Base-by-base conservation (phyloP, 2,797 vertebrate genomes). In the Naso thynnoides region DNA sequence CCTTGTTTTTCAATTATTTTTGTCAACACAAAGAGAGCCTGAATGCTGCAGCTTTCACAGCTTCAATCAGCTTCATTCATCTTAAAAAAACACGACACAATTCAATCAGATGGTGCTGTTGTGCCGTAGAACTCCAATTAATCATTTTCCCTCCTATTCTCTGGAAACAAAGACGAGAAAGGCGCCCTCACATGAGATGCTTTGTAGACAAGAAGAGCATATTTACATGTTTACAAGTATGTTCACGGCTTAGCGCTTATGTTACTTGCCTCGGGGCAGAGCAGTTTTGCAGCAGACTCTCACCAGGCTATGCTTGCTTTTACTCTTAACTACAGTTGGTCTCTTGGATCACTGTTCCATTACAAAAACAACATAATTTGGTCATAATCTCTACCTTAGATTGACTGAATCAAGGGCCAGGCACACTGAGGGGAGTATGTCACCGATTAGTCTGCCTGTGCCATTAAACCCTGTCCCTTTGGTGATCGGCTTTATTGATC, bases 401-500 rank as follows among this genome's bases (percentile, higher is more conserved):
- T 24, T 50, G 56, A 49, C 42, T 57, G 14, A 27, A 27, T 1
- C 2, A 10, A 50, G n/a, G 24, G 42, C 29, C 3, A 70, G 31
- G 59, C 23, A 8, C 71, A 54, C 5, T 27, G 19, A 45, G 24
- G 53, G 39, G 14, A 45, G 36, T 59, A 52, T 65, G 45, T 64
- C 48, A 73, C 45, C 1, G 42, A 79, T 84, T 81, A 52, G 69
- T 78, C 64, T 45, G 15, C 52, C 58, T 24, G 41, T 70, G 72
- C 78, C 84, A 85, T 83, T 87, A 78, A 83, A 85, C 33, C 48
- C 48, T 64, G 36, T 44, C 42, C 13, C 42, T 79, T 45, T 9
- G 8, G 49, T 60, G 65, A 83, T 65, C 73, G 59, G 23, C 62
- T 90, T 44, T 57, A 89, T 85, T 73, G 82, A 86, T 88, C 45